Base-by-base conservation (phyloP, 1,140 invertebrate species). In the Cardiocondyla obscurior region DNA sequence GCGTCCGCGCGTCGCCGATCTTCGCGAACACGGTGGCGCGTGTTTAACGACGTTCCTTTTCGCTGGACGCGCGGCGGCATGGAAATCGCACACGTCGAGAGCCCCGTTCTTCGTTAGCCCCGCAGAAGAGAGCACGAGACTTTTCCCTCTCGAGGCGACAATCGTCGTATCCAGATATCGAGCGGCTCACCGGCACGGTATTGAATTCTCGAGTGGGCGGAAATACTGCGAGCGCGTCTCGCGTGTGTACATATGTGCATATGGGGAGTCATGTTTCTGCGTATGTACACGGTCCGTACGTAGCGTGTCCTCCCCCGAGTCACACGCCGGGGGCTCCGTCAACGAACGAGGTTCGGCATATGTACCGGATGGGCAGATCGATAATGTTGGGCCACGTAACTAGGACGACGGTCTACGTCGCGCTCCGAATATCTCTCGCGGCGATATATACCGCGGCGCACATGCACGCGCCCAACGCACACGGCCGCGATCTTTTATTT, bases 341-440 rank as follows among this genome's bases (percentile, higher is more conserved):
- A 36, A 22, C 58, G 81, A 28, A n/a, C 28, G 62, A 81, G 70
- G 74, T 64, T 86, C 62, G 58, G 58, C 58, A 39, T 86, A 81
- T 86, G 81, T 67, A 53, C 28, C 46, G 72, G 64, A 36, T 65
- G 55, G 55, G 28, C 49, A 84, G 64, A 87, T 88, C 86, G 82
- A 88, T 87, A 87, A 30, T 72, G 36, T 36, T 55, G 86, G 62
- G 53, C 85, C 82, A 44, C 60, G 70, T 72, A 88, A 87, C 85
- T 87, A 72, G 76, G 76, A 62, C 81, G 85, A 5, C 72, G 22
- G 30, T 55, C 28, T n/a, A 49, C 42, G 53, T 33, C 42, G 39
- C 44, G 30, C 44, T 42, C 22, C 57, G 42, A 39, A 73, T 49
- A 57, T 81, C 33, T 67, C 72, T 19, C 36, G 33, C 51, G 36